Base-by-base conservation (phyloP, 2,888 invertebrate species). In the Cosmorhoe ocellata region DNA sequence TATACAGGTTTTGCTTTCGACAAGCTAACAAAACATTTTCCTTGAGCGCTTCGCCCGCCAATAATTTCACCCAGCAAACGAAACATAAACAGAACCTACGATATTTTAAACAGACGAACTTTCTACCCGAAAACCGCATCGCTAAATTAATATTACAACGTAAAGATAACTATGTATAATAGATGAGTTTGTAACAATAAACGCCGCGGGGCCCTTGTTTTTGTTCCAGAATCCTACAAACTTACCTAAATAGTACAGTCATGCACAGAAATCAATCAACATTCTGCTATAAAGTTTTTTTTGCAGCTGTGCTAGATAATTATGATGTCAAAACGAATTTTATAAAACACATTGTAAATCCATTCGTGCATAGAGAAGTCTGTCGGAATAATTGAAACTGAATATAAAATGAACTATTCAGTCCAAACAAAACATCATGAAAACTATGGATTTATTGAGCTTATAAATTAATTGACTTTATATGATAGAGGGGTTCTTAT, bases 121-220 rank as follows among this genome's bases (percentile, higher is more conserved):
- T 58, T 40, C 45, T 43, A 33, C 62, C 70, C 59, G 61, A 69
- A 71, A 77, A 72, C 76, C 75, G 58, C 70, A 71, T 66, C 69
- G 67, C 66, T 66, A 76, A 77, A 80, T 81, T 80, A 79, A 76
- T 77, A 78, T 69, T 51, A 58, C 54, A 39, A 58, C 50, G 56
- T 52, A 59, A 58, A 63, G 61, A 68, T 69, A 67, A 66, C 68
- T 71, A 71, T 67, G 67, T 72, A 72, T 74, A 70, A 73, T 72
- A 71, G 79, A 76, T 73, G 70, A 69, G 73, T 67, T 76, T 75
- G 75, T 74, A 79, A 79, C 78, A 83, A 82, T 79, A 82, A 79
- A 71, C 76, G 74, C 76, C 69, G 59, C 54, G 51, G 75, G 57
- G 77, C 63, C 61, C 64, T 74, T 84, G 81, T 84, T 84, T 82